Conservation (phyloP, 2,113 vertebrate genomes). For the Neomonachus schauinslandi region DNA sequence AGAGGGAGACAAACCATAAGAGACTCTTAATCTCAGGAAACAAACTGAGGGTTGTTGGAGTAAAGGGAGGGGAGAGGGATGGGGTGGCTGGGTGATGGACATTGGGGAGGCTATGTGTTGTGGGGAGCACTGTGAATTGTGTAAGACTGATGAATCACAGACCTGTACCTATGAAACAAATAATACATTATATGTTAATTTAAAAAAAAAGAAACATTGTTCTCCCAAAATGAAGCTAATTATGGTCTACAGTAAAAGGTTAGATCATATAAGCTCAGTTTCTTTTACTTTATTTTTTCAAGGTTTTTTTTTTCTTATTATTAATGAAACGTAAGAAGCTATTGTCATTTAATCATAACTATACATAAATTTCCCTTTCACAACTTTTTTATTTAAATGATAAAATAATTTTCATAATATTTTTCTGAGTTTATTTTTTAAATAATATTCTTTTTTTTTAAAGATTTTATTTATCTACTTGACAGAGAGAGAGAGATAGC, state of each 20-base stretch:
- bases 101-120: too few relatives aligned
- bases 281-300: background rate
- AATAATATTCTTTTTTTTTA: background rate
- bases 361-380: background rate
- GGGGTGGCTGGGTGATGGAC: too few relatives aligned
- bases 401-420: background rate
- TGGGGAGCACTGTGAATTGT: too few relatives aligned
- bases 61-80: too few relatives aligned
- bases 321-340: background rate
- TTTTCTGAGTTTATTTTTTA: background rate
- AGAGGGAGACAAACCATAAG: too few relatives aligned
- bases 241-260: background rate
- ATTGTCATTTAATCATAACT: background rate
- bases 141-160: too few relatives aligned
- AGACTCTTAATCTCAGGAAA: too few relatives aligned
- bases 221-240: background rate
- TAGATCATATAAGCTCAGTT: background rate
- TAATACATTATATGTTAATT: too few relatives aligned
- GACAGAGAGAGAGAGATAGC: too few relatives aligned
- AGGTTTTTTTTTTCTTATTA: background rate
- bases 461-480: too few relatives aligned
- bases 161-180: too few relatives aligned
- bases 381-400: background rate
- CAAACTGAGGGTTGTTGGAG: too few relatives aligned
- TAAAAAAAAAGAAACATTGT: background rate